A percentile compares a stretch with the other conserved stretches of the same genome.
These are phyloP conservation scores for Montipora capricornis DNA, from an alignment of 64 coral and sea anemone species.

Conservation along the genomic window DNA sequence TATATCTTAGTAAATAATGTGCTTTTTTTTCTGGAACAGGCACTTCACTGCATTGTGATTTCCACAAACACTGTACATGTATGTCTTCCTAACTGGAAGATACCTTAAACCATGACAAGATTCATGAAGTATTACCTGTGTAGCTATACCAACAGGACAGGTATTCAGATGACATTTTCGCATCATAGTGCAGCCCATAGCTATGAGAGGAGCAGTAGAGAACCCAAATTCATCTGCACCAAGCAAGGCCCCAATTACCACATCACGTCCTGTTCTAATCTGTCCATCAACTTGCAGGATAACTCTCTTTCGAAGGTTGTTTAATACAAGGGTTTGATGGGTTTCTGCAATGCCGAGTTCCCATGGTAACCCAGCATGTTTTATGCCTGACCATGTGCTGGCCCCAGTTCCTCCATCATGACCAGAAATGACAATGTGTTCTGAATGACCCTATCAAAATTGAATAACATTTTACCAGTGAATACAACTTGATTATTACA, in stretches of 20 bases:
- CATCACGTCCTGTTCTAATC: constrained; percentile 95
- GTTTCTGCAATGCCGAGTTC: constrained; percentile 95
- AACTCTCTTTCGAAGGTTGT: constrained; percentile 89
- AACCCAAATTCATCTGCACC: constrained; percentile 98
- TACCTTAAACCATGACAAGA: too few species aligned
- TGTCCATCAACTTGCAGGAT: constrained; percentile 94
- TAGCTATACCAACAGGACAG: constrained; percentile 98
- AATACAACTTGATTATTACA: too few species aligned
- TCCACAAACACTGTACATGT: too few species aligned
- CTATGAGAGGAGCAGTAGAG: constrained; percentile 97
- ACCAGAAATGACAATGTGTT: constrained; percentile 96
- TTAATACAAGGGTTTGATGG: constrained; percentile 93
- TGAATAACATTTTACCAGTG: not conserved
- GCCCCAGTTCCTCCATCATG: constrained; percentile 98
- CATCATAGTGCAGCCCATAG: constrained; percentile 98
- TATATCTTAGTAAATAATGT: too few species aligned
- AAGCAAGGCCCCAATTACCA: constrained; percentile 83
- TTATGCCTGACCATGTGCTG: constrained; percentile 96
- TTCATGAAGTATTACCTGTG: constrained; percentile 59
- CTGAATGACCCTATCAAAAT: constrained; percentile 76
- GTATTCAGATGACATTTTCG: constrained; percentile 97
- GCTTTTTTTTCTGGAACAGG: too few species aligned
- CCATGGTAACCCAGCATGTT: constrained; percentile 98
- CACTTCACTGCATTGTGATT: too few species aligned
- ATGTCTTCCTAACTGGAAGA: not conserved